phyloP scores from a whole-genome alignment of 2,113 vertebrate species.

The Pseudopodoces humilis region DNA sequence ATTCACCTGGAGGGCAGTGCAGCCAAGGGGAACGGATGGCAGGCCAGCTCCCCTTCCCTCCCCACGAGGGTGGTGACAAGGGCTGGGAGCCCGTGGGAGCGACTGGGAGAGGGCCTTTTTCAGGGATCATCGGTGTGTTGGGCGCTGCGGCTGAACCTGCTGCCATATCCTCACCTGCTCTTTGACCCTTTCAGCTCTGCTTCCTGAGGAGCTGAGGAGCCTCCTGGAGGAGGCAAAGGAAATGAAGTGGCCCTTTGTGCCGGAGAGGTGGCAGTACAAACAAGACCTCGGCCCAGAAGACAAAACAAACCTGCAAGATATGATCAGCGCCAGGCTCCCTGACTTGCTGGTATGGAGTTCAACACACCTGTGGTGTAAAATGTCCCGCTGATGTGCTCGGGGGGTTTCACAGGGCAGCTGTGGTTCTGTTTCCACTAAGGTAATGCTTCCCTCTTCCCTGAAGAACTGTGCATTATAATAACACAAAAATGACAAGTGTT shows the following conservation, averaged over 20 bases:
- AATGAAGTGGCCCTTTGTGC: constrained; percentile 97
- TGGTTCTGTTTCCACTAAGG: background rate
- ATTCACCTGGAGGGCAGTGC: constrained; percentile 75
- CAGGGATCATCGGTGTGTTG: background rate
- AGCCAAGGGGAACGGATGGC: constrained; percentile 49
- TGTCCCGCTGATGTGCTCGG: background rate
- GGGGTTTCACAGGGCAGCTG: background rate
- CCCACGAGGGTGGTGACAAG: background rate
- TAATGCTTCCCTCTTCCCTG: background rate
- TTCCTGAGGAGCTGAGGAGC: constrained; percentile 82
- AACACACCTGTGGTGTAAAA: constrained; percentile 3
- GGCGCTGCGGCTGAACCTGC: background rate
- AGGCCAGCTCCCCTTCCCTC: constrained; percentile 17
- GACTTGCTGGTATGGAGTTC: constrained; percentile 84
- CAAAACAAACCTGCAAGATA: constrained; percentile 91
- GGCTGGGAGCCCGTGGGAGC: background rate
- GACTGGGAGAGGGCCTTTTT: background rate
- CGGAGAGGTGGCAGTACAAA: constrained; percentile 97
- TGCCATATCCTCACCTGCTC: constrained; percentile 70
- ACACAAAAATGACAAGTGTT: background rate
- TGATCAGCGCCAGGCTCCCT: constrained; percentile 76
- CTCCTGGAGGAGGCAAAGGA: constrained; percentile 89
- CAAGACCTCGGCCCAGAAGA: constrained; percentile 79
- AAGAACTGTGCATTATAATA: background rate
- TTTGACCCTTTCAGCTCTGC: constrained; percentile 81